Base-by-base conservation (phyloP, 2,888 invertebrate genomes). In the Stramonita haemastoma region DNA sequence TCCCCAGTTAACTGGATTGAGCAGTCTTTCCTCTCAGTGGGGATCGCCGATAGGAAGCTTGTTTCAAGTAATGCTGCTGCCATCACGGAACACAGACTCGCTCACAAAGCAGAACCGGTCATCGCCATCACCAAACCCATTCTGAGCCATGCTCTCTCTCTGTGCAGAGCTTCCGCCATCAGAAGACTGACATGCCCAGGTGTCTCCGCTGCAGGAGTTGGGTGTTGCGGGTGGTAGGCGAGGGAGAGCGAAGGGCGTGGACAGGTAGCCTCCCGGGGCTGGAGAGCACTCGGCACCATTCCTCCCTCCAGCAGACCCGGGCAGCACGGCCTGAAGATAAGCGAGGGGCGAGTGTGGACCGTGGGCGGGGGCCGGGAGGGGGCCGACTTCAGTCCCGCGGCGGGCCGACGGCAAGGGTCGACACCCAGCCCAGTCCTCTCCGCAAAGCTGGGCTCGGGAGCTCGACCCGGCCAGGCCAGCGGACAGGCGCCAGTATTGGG, bases 241-340 rank as follows among this genome's bases (percentile, higher is more conserved):
- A 19, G 6, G 19, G 73, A 11, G 73, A 5, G 70, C 22, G 5
- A 5, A 5, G 13, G 22, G 79, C 34, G 32, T 17, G 79, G 79
- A 32, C 36, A 83, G 46, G 6, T 83, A 83, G 81, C 81, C 26
- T 6, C 26, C 0, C n/a, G 22, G 22, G 29, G 73, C 73, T 34
- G 15, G 79, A 79, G 22, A 79, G 22, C 32, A 32, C 17, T 15
- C 0, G 46, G 11, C 17, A 15, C 13, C 46, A 6, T 46, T 46
- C 22, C 46, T 26, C 26, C 81, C 46, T 1, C 36, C 26, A 4
- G 5, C 36, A 13, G 17, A 32, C 1, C 0, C 81, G 36, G 81
- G 81, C 81, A 15, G 26, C 36, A 83, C 81, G 81, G 81, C 81
- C 81, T 83, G 81, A 83, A 83, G 81, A 83, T 83, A 83, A 83